phyloP scores from a whole-genome alignment of 2,888 invertebrate genomes.

The Notodonta ziczac region DNA sequence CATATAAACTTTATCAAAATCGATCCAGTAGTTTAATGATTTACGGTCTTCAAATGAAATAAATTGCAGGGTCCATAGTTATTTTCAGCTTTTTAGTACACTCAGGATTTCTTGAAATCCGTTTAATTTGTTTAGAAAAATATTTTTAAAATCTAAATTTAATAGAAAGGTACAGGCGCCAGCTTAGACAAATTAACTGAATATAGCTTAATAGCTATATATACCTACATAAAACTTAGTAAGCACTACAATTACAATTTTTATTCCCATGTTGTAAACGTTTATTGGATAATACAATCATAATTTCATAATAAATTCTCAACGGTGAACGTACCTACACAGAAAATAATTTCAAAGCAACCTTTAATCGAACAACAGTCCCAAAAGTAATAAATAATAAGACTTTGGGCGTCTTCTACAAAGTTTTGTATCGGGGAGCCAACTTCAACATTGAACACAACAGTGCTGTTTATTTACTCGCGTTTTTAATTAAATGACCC shows the following conservation, averaged over 20 bases:
- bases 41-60: no score
- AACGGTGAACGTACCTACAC: conserved; percentile 16
- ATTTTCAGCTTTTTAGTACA: no score
- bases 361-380: conserved; percentile 13
- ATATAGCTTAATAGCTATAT: no score
- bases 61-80: no score
- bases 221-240: no score
- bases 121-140: no score
- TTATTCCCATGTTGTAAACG: conserved; percentile 6
- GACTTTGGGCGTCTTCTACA: conserved; percentile 12
- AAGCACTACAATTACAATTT: neutral
- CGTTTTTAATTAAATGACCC: conserved; percentile 37
- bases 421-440: conserved; percentile 21
- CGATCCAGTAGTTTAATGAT: no score
- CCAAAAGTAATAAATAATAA: conserved; percentile 28
- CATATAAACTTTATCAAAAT: no score
- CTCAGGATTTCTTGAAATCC: no score
- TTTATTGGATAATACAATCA: conserved; percentile 9
- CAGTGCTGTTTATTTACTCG: conserved; percentile 25
- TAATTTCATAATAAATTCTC: conserved; percentile 21
- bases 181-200: no score
- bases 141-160: no score
- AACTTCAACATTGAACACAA: conserved; percentile 24
- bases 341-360: conserved; percentile 16
- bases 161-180: no score